Evolutionary conservation across 2,888 invertebrate genomes (phyloP), one percentile per base, ranked within the genome.

Genomic region (Leucozona laternaria): DNA sequence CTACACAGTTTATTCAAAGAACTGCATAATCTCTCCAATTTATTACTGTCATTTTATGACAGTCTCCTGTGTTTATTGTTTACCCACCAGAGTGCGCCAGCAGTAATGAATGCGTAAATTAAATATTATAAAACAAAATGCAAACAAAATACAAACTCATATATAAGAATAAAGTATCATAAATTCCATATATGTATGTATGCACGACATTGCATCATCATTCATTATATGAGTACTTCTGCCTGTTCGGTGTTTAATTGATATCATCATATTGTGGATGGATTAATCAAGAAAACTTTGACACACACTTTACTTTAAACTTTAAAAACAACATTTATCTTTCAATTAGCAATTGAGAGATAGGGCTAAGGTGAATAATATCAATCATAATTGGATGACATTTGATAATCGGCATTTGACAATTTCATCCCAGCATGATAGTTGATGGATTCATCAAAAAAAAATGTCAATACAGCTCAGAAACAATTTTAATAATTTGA

Each of bases 321-420:
- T 15, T 25, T 13, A n/a, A 53, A 15, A 15, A 15, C 1, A 15
- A 15, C n/a, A 15, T 55, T 28, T 55, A 55, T 28, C 53, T 25
- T n/a, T 55, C 28, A 55, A 55, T 55, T 28, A 28, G 28, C 28
- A 55, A 55, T 28, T 55, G 8, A 55, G 28, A 2, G 53, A 53
- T 15, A 4, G 28, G 25, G 11, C 1, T 2, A 7, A 25, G 15
- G 15, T 55, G 7, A 15, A 28, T 55, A 28, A 28, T 43, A 15
- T 70, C 48, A 70, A 57, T 77, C 60, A 50, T 20, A 43, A 53
- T 78, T 43, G 60, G 53, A 78, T 71, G 70, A 43, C 70, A 45
- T 4, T 15, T 20, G 6, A 11, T 70, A 71, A 55, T 78, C 40
- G 8, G 43, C 22, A 10, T 40, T 31, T 62, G 48, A 43, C 20